Evolutionary conservation across 2,113 vertebrate species (phyloP).

Genomic region (Anser cygnoides): DNA sequence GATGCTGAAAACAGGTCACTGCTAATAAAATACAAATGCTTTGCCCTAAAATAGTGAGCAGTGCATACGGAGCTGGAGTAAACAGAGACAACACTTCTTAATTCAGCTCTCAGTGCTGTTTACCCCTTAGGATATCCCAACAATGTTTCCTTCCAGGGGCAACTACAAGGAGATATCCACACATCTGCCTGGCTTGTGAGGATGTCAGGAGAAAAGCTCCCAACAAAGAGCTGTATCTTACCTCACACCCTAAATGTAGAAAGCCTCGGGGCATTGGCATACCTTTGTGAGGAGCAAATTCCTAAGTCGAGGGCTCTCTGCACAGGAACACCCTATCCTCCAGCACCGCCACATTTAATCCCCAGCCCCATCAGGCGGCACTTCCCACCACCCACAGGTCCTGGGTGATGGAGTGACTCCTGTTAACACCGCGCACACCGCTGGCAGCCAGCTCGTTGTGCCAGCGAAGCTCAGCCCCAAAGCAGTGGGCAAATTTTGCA

Average conservation of each 20-base stretch:
- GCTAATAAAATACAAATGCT: background rate
- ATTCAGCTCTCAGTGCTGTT: slow-evolving; percentile 7
- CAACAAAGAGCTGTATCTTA: slow-evolving; percentile 23
- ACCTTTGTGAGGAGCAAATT: slow-evolving; percentile 40
- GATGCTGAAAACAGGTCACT: background rate
- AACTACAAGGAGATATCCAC: slow-evolving; percentile 42
- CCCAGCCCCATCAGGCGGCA: slow-evolving; percentile 4
- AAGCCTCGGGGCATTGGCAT: slow-evolving; percentile 48
- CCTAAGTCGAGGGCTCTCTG: background rate
- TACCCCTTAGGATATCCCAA: slow-evolving; percentile 41
- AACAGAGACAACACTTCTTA: slow-evolving; percentile 12
- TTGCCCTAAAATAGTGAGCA: background rate
- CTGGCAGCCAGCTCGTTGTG: background rate
- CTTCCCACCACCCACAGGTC: slow-evolving; percentile 39
- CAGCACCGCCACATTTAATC: slow-evolving; percentile 23
- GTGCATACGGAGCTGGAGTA: background rate
- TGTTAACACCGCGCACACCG: background rate
- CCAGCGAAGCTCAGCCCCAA: background rate
- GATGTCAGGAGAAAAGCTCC: slow-evolving; percentile 47
- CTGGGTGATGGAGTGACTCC: background rate
- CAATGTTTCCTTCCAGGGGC: slow-evolving; percentile 38
- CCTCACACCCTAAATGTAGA: slow-evolving; percentile 29
- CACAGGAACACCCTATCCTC: slow-evolving; percentile 41
- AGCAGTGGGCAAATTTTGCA: background rate
- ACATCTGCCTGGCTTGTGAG: slow-evolving; percentile 27